Evolutionary conservation across 2,113 vertebrate genomes (phyloP).

Genomic region (Neotragus pygmaeus): DNA sequence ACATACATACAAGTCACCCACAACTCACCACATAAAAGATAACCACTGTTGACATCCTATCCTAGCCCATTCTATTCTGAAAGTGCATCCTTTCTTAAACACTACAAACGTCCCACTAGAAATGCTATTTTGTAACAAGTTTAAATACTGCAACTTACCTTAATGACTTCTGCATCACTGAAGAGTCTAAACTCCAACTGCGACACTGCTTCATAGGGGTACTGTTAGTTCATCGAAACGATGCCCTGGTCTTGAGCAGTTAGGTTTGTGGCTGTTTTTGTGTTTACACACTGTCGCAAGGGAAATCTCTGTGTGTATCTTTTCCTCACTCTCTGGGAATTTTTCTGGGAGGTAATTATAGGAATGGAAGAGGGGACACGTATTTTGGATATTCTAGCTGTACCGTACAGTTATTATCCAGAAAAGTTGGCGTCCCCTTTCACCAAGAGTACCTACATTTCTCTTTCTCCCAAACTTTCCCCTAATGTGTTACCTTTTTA

Average conservation of each 20-base stretch:
- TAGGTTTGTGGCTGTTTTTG: neutral
- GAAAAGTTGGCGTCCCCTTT: neutral
- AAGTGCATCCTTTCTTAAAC: neutral
- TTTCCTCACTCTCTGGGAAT: neutral
- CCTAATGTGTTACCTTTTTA: neutral
- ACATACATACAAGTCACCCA: neutral
- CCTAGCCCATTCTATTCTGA: neutral
- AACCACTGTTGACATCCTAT: neutral
- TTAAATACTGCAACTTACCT: neutral
- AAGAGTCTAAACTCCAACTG: neutral
- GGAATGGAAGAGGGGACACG: fast-evolving
- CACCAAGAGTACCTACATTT: neutral
- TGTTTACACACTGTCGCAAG: neutral
- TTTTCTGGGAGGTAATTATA: neutral
- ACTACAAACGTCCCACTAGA: neutral
- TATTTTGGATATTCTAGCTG: neutral
- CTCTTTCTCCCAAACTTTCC: neutral
- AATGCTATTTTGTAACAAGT: neutral
- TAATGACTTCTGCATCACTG: neutral
- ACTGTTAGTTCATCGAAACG: no score
- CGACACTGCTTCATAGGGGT: neutral
- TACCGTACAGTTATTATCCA: neutral
- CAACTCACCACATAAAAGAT: neutral
- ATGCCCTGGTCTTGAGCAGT: neutral
- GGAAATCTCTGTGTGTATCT: neutral